Evolutionary conservation across 2,888 invertebrate genomes (phyloP).

Genomic region (Galerucella calmariensis): DNA sequence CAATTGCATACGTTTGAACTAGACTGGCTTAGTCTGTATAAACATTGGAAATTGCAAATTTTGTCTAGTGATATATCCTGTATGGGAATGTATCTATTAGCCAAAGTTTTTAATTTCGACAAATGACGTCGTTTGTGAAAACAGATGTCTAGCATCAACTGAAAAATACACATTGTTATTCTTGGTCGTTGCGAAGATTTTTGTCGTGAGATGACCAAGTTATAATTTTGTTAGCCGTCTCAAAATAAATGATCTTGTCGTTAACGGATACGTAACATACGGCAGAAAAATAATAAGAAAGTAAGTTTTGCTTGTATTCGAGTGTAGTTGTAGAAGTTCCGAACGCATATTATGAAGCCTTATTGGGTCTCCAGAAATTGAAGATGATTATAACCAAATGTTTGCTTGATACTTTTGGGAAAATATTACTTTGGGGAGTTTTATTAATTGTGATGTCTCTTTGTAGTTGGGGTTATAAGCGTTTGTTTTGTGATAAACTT

Average conservation of each 20-base stretch:
- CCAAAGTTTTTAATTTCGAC: neutral
- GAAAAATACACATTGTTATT: conserved; percentile 10
- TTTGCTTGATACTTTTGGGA: conserved; percentile 35
- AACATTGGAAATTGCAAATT: no score
- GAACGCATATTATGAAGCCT: conserved; percentile 37
- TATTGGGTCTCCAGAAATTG: conserved; percentile 20
- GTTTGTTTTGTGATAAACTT: neutral
- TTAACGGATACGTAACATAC: conserved; percentile 58
- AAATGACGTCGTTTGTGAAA: conserved; percentile 10
- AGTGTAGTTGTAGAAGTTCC: conserved; percentile 39
- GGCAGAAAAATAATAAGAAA: conserved; percentile 49
- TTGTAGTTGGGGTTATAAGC: neutral
- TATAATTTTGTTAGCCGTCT: conserved; percentile 70
- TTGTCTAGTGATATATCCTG: no score
- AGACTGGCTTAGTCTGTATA: no score
- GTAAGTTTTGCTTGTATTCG: conserved; percentile 38
- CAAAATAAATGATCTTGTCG: conserved; percentile 67
- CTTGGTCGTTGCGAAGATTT: conserved; percentile 54
- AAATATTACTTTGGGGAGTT: conserved; percentile 5
- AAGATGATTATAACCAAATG: conserved; percentile 40
- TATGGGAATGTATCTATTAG: neutral
- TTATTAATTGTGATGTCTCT: neutral
- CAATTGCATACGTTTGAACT: no score
- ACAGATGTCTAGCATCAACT: conserved; percentile 6
- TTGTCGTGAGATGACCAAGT: conserved; percentile 59